Evolutionary conservation across 2,888 invertebrate genomes (phyloP).

Genomic region (Habrosyne pyritoides): DNA sequence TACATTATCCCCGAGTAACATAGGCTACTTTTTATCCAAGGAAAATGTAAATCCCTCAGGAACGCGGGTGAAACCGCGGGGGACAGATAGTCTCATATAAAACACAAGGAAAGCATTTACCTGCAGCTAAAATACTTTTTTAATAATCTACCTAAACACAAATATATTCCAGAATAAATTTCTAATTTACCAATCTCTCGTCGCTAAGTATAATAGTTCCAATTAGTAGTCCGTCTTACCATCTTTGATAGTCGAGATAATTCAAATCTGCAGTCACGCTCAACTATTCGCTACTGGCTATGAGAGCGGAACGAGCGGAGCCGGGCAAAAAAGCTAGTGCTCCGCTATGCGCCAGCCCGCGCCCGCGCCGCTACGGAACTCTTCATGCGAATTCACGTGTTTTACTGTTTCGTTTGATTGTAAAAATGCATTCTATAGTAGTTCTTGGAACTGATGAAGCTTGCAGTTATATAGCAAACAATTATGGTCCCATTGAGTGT

Average conservation of each 20-base stretch:
- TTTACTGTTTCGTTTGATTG: neutral
- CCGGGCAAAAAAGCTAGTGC: conserved; percentile 40
- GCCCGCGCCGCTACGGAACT: conserved; percentile 11
- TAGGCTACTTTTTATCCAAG: no score
- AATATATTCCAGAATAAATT: neutral
- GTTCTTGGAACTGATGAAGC: neutral
- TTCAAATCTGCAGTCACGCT: conserved; percentile 12
- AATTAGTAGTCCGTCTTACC: neutral
- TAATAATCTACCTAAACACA: no score
- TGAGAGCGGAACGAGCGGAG: conserved; percentile 50
- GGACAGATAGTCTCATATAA: no score
- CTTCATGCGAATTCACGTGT: neutral
- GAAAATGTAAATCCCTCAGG: no score
- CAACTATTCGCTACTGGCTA: conserved; percentile 32
- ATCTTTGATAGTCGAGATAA: neutral
- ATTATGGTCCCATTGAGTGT: no score
- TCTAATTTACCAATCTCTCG: neutral
- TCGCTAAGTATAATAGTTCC: neutral
- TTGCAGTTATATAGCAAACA: no score
- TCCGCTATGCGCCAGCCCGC: conserved; percentile 39
- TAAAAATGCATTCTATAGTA: neutral
- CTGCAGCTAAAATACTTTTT: no score
- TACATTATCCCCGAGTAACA: no score
- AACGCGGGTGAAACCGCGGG: no score
- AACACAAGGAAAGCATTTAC: no score